Evolutionary conservation across 2,797 vertebrate genomes (phyloP), one percentile per base, ranked within the genome.

Genomic region (Eulemur coronatus): DNA sequence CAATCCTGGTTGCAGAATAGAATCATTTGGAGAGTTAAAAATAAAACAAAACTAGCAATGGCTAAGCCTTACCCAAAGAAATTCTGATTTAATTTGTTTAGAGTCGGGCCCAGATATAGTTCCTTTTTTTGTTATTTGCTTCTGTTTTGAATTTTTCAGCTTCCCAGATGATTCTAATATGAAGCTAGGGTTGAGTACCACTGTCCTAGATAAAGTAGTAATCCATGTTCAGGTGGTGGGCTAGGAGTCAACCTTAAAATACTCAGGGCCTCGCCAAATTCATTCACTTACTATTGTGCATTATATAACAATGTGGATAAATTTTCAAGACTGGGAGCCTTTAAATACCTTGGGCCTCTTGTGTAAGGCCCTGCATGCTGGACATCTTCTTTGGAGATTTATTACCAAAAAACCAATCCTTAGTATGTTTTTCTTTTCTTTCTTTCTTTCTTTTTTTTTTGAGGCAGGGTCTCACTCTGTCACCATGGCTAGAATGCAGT

Each of bases 141-240:
- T 96, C 52, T 72, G 24, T 35, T 84, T 92, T 59, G 48, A 90
- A 75, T 65, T 89, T 72, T 89, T 84, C 81, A 70, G 75, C 43
- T 70, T 96, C 48, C 18, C 24, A 73, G 89, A 41, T 86, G 75
- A 86, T 85, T 92, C 65, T 43, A 10, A 57, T 88, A 73, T 59
- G 28, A 28, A 80, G 17, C 28, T 57, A 65, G 48, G 17, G 28
- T 75, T 89, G 67, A 91, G 76, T 48, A 89, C 33, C 57, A 48
- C 43, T 75, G 4, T 30, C 75, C 24, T 94, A 33, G 59, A 55
- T 69, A 18, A 63, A 76, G 38, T 43, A 75, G 35, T 85, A 63
- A 85, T 81, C 22, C n/a, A 35, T 38, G 8, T 84, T 91, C 67
- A 72, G 84, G 57, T 84, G 41, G 20, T 85, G 17, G 43, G 67